Evolutionary conservation across 2,888 invertebrate genomes (phyloP).

Genomic region (Notodonta dromedarius): DNA sequence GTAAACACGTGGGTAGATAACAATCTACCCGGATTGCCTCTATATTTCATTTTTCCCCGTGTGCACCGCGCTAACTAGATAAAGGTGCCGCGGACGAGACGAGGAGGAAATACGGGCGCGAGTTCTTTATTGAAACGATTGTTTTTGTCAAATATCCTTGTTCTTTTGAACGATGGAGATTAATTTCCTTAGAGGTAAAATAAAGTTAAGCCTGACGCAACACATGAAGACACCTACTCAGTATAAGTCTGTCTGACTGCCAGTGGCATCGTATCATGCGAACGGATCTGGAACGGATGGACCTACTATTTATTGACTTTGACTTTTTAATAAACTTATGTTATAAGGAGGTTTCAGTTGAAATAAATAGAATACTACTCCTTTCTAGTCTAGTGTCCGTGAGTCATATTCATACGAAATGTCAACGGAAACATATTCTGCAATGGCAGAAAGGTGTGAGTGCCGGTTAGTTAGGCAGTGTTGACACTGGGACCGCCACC

Average conservation of each 20-base stretch:
- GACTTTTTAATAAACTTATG: no score
- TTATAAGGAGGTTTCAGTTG: no score
- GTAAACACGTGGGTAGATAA: slow-evolving; percentile 84
- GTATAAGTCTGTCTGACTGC: no score
- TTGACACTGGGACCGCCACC: slow-evolving; percentile 54
- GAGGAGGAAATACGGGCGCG: slow-evolving; percentile 75
- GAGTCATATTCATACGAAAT: neutral
- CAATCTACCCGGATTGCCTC: slow-evolving; percentile 85
- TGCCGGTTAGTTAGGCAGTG: slow-evolving; percentile 74
- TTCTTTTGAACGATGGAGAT: neutral
- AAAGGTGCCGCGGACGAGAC: slow-evolving; percentile 62
- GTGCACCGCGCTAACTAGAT: slow-evolving; percentile 79
- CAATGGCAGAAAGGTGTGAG: slow-evolving; percentile 34
- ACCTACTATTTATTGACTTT: no score
- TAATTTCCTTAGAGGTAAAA: no score
- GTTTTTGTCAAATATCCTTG: slow-evolving; percentile 11
- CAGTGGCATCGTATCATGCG: no score
- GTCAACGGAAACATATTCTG: slow-evolving; percentile 6
- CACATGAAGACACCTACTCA: no score
- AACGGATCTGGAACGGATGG: no score
- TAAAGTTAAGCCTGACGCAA: no score
- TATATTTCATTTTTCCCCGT: slow-evolving; percentile 84
- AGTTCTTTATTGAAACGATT: slow-evolving; percentile 57
- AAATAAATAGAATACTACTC: no score
- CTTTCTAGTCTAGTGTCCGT: no score